These are phyloP conservation scores for Netelia melanura DNA, from an alignment of 2,888 invertebrate genomes.

Conservation along the genomic window DNA sequence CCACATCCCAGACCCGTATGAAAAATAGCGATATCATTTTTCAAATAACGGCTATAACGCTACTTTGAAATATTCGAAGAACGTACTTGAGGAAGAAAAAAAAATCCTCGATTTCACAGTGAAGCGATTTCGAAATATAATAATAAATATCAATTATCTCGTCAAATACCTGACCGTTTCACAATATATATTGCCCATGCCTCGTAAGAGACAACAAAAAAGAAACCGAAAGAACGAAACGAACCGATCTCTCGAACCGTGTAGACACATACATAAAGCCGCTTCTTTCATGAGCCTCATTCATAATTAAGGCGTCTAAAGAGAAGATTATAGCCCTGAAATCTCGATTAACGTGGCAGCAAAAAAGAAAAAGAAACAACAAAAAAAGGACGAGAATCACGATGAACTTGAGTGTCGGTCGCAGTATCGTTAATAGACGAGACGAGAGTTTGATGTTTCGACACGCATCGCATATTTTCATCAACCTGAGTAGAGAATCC, in stretches of 20 bases:
- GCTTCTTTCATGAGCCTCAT: conserved; percentile 18
- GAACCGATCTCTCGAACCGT: too few relatives aligned
- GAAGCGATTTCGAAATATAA: conserved; percentile 6
- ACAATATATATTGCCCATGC: neutral
- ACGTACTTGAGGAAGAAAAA: too few relatives aligned
- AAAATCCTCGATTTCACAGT: neutral
- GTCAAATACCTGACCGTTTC: conserved; percentile 16
- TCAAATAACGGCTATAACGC: too few relatives aligned
- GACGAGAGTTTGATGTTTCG: conserved; percentile 8
- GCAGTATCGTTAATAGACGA: conserved; percentile 29
- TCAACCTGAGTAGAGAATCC: too few relatives aligned
- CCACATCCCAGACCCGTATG: too few relatives aligned
- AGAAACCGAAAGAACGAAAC: neutral
- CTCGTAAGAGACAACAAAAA: neutral
- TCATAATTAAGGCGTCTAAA: conserved; percentile 40
- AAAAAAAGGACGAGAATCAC: conserved; percentile 1
- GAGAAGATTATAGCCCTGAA: conserved; percentile 34
- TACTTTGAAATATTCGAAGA: too few relatives aligned
- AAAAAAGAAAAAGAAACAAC: conserved; percentile 23
- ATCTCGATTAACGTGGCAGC: conserved; percentile 26
- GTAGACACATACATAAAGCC: conserved; percentile 20
- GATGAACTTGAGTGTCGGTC: conserved; percentile 1
- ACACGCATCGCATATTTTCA: conserved; percentile 20
- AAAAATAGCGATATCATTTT: too few relatives aligned
- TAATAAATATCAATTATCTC: conserved; percentile 28